phyloP scores from a whole-genome alignment of 1,140 invertebrate genomes.

The Halictus rubicundus region DNA sequence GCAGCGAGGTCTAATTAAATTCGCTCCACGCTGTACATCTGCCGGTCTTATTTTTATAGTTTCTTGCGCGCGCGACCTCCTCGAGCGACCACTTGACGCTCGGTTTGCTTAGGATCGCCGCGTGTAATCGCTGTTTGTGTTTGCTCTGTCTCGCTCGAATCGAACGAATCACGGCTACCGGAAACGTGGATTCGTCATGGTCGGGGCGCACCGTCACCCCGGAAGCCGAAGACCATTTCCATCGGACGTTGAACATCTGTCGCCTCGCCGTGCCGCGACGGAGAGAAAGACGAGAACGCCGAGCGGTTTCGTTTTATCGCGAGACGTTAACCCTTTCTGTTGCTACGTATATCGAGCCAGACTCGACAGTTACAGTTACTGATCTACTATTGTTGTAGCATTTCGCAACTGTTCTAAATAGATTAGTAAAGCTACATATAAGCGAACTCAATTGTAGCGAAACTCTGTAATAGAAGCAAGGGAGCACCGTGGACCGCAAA shows the following conservation, averaged over 20 bases:
- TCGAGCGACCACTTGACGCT: constrained; percentile 18
- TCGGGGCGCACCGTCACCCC: neutral
- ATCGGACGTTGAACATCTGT: neutral
- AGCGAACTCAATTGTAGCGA: too few species aligned
- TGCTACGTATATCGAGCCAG: too few species aligned
- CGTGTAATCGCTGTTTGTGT: constrained; percentile 58
- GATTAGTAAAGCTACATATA: too few species aligned
- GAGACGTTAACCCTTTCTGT: too few species aligned
- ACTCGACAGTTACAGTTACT: too few species aligned
- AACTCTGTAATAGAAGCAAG: too few species aligned
- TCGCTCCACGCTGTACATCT: constrained; percentile 32
- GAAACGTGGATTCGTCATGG: constrained; percentile 30
- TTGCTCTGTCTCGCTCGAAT: constrained; percentile 36
- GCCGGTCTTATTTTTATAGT: constrained; percentile 51
- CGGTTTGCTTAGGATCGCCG: constrained; percentile 54
- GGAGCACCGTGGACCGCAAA: neutral
- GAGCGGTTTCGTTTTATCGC: too few species aligned
- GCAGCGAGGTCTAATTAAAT: constrained; percentile 37
- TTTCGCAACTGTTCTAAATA: too few species aligned
- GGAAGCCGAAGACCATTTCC: neutral
- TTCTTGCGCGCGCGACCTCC: constrained; percentile 33
- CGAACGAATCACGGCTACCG: constrained; percentile 36
- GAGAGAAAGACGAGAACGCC: too few species aligned
- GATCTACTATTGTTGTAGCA: too few species aligned
- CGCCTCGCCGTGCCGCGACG: too few species aligned